These are phyloP conservation scores for Petroica traversi DNA, from an alignment of 2,113 vertebrate species.

Conservation along the genomic window DNA sequence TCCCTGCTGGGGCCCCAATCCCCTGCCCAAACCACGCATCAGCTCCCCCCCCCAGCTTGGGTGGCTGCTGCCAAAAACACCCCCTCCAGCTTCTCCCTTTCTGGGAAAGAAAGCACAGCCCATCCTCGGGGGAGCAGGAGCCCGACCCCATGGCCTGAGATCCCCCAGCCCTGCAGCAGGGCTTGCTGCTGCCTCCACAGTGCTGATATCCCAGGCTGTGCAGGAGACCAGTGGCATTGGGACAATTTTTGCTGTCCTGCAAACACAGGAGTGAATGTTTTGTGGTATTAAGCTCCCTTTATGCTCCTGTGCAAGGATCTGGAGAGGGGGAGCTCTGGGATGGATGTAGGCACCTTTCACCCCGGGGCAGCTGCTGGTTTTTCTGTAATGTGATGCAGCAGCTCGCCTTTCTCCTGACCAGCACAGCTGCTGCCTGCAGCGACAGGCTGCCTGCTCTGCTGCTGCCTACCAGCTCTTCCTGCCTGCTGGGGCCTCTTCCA, in stretches of 20 bases:
- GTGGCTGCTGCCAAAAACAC: background rate
- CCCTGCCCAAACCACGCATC: background rate
- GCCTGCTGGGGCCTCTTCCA: background rate
- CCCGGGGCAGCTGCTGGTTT: background rate
- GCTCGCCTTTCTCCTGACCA: background rate
- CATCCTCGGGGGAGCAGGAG: background rate
- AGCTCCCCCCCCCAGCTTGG: background rate
- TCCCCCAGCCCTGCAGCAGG: background rate
- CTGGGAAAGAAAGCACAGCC: background rate
- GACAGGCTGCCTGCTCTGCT: background rate
- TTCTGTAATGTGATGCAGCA: slow-evolving; percentile 1
- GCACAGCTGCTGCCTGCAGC: background rate
- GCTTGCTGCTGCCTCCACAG: background rate
- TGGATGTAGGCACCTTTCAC: background rate
- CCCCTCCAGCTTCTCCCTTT: background rate
- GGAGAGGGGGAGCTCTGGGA: background rate
- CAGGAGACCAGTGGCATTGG: background rate
- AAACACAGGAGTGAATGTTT: accelerated
- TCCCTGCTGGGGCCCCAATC: background rate
- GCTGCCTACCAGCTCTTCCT: background rate
- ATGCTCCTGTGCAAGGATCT: background rate
- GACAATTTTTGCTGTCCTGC: background rate
- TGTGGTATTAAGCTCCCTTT: background rate
- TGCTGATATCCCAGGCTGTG: background rate
- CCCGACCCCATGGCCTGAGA: accelerated